Evolutionary conservation across 2,797 vertebrate genomes (phyloP).

Genomic region (Synaphobranchus kaupii): DNA sequence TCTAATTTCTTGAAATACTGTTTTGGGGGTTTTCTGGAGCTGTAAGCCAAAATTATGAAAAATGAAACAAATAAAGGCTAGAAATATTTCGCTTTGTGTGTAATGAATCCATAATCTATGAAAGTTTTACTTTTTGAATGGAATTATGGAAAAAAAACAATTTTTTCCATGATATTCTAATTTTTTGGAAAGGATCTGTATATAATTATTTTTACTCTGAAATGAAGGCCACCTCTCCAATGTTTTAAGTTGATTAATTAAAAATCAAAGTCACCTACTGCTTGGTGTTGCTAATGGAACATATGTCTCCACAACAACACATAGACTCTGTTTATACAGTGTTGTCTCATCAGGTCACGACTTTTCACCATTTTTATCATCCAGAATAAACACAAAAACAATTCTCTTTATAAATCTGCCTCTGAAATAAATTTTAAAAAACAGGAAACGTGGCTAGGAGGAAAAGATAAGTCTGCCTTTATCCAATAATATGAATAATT

Average conservation of each 20-base stretch:
- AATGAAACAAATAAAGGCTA: too few species aligned
- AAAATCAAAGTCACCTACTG: neutral
- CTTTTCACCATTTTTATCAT: conserved; percentile 10
- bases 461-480: conserved; percentile 12
- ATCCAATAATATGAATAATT: conserved; percentile 26
- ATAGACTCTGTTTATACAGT: neutral
- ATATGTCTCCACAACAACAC: neutral
- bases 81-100: too few species aligned
- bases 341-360: neutral
- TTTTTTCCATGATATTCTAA: too few species aligned
- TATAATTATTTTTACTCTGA: neutral
- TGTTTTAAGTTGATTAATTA: conserved; percentile 7
- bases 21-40: too few species aligned
- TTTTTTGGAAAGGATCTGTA: too few species aligned
- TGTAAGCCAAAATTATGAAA: too few species aligned
- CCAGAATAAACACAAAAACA: conserved; percentile 1
- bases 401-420: neutral
- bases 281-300: neutral
- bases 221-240: neutral
- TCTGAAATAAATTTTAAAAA: neutral
- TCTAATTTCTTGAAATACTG: too few species aligned
- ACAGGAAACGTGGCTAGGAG: neutral
- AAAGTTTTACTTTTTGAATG: too few species aligned
- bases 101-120: too few species aligned
- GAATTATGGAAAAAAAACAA: too few species aligned